Percentiles rank a stretch among this genome's conserved stretches.
Evolutionary conservation across 2,888 invertebrate genomes (phyloP).

Genomic region (Epinotia bilunana): DNA sequence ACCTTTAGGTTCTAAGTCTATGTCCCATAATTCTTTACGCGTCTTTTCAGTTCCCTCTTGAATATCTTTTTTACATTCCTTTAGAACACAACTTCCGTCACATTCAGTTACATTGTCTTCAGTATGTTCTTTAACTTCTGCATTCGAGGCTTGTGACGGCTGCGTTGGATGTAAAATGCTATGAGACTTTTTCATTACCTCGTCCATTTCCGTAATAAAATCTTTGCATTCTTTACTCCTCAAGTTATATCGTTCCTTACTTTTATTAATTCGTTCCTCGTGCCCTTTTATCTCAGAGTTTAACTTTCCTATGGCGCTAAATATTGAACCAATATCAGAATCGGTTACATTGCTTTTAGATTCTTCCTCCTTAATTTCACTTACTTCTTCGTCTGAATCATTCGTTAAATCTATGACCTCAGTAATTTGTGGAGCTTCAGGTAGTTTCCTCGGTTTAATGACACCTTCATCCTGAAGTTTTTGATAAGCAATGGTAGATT

Average conservation of each 20-base stretch:
- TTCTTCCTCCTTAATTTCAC: conserved; percentile 35
- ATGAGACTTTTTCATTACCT: conserved; percentile 70
- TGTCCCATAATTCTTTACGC: conserved; percentile 67
- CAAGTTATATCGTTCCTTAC: conserved; percentile 67
- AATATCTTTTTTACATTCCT: conserved; percentile 41
- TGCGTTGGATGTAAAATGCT: conserved; percentile 68
- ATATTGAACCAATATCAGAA: conserved; percentile 71
- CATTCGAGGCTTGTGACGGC: conserved; percentile 35
- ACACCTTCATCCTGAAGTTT: conserved; percentile 68
- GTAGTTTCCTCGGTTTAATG: conserved; percentile 49
- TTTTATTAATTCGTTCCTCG: conserved; percentile 70
- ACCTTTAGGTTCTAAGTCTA: conserved; percentile 57
- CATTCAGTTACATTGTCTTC: conserved; percentile 1
- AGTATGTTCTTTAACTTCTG: conserved; percentile 32
- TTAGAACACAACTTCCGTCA: not conserved
- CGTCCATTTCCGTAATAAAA: conserved; percentile 76
- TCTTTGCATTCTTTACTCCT: conserved; percentile 72
- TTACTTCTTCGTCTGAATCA: conserved; percentile 42
- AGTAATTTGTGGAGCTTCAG: not conserved
- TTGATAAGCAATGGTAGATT: conserved; percentile 71
- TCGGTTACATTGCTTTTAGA: conserved; percentile 56
- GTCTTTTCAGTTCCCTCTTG: conserved; percentile 48
- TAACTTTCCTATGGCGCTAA: conserved; percentile 68
- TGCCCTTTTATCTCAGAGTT: conserved; percentile 72
- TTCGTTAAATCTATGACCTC: conserved; percentile 44